Base-by-base conservation (phyloP, 2,797 vertebrate genomes). In the Notolabrus celidotus region DNA sequence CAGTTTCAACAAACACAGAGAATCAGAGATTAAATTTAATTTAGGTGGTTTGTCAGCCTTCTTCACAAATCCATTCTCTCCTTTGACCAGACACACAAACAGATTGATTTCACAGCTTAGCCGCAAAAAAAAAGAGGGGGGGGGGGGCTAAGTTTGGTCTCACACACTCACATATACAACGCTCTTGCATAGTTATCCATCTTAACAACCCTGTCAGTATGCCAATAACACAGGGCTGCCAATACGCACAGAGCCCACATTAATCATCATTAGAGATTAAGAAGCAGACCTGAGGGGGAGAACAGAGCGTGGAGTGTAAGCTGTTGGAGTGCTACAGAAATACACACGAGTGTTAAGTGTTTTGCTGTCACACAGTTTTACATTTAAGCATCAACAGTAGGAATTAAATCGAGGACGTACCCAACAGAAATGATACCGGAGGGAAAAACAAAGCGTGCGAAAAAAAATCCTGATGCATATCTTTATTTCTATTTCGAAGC, bases 221-320 rank as follows among this genome's bases (percentile, higher is more conserved):
- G 88, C 87, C 90, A 86, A 91, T 92, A 92, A 84, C 79, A 69
- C 46, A 20, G 63, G n/a, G 59, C 85, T 88, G 92, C 88, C 92
- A 88, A 92, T 91, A 88, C 46, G 46, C 79, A 69, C 75, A 63
- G 61, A 77, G 82, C 64, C 67, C 68, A 75, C 90, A 92, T 93
- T 89, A 85, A 91, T 94, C 93, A 93, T 86, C 86, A 91, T 93
- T 92, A 92, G 77, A 82, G 88, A 92, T 88, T 88, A 86, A 75
- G 73, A 77, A 68, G 82, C 80, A 79, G 79, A 80, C 75, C 74
- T 68, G 75, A 67, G 65, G 64, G 66, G 71, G 74, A 67, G 72
- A 59, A 51, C n/a, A 19, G 71, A 82, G 72, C 68, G 65, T 73
- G 63, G 20, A 82, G 67, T 53, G 50, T 43, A 39, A 86, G 16